phyloP scores from a whole-genome alignment of 2,888 invertebrate genomes.

The Cantharis nigra region DNA sequence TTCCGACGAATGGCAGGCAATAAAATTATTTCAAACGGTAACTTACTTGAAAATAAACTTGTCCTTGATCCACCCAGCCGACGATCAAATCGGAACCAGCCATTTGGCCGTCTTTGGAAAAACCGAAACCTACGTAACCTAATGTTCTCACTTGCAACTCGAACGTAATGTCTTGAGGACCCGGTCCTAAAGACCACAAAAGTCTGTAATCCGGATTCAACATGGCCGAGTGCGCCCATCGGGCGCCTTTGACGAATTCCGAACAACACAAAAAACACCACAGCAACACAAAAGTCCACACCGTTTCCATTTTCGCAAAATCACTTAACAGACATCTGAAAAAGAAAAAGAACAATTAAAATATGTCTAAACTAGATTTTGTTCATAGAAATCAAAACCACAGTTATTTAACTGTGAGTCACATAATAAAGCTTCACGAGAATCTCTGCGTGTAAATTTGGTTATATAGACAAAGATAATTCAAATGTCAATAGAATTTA shows the following conservation, averaged over 20 bases:
- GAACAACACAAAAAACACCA: constrained; percentile 44
- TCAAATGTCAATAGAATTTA: neutral
- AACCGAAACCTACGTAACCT: constrained; percentile 87
- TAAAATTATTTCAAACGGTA: neutral
- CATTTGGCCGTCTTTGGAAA: constrained; percentile 79
- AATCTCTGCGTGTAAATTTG: neutral
- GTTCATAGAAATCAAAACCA: neutral
- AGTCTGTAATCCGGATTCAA: constrained; percentile 62
- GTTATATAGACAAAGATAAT: neutral
- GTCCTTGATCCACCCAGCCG: constrained; percentile 85
- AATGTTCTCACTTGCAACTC: constrained; percentile 81
- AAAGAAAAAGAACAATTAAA: constrained; percentile 6
- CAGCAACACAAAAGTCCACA: constrained; percentile 36
- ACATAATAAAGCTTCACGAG: neutral
- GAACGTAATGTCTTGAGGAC: constrained; percentile 76
- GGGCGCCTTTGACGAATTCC: constrained; percentile 51
- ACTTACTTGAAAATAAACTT: constrained; percentile 82
- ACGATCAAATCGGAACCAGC: constrained; percentile 85
- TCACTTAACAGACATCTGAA: constrained; percentile 26
- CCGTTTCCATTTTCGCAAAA: constrained; percentile 27
- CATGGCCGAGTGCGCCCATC: constrained; percentile 60
- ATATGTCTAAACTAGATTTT: neutral
- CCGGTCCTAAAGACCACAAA: constrained; percentile 75
- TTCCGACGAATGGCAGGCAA: neutral
- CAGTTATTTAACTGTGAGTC: neutral